Conservation (phyloP, 2,113 vertebrate species). For the Tychaedon coryphoeus region DNA sequence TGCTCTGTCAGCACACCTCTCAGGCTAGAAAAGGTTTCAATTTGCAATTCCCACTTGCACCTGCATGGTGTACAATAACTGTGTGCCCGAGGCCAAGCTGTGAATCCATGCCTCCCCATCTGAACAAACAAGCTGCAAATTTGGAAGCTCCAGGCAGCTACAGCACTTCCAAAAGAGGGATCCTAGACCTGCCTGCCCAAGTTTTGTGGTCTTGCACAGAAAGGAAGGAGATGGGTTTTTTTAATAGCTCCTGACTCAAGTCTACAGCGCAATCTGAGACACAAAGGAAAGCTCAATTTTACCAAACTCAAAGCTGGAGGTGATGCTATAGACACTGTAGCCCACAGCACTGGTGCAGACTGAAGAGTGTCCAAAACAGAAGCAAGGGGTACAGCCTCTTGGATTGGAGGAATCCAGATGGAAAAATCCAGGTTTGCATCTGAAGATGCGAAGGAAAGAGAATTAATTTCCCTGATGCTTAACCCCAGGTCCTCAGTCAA, state of each 20-base stretch:
- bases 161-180: not conserved
- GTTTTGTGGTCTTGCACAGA: not conserved
- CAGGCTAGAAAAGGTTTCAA: not conserved
- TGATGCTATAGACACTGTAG: constrained; percentile 80
- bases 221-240: not conserved
- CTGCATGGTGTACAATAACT: accelerated
- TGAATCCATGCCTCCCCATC: not conserved
- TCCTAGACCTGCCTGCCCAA: not conserved
- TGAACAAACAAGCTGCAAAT: not conserved
- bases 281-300: constrained; percentile 11
- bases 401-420: constrained; percentile 86
- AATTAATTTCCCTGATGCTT: not conserved
- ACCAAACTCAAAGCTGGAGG: constrained; percentile 84
- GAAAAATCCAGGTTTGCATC: constrained; percentile 96
- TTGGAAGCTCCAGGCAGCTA: not conserved
- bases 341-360: constrained; percentile 86
- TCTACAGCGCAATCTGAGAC: not conserved
- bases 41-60: not conserved
- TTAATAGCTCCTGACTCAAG: not conserved
- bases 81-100: not conserved
- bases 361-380: constrained; percentile 96
- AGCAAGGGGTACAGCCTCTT: constrained; percentile 91
- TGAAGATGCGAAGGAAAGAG: constrained; percentile 49
- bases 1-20: not conserved
- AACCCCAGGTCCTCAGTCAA: accelerated